Base-by-base conservation (phyloP, 2,797 vertebrate species). In the Enteromius fasciolatus region DNA sequence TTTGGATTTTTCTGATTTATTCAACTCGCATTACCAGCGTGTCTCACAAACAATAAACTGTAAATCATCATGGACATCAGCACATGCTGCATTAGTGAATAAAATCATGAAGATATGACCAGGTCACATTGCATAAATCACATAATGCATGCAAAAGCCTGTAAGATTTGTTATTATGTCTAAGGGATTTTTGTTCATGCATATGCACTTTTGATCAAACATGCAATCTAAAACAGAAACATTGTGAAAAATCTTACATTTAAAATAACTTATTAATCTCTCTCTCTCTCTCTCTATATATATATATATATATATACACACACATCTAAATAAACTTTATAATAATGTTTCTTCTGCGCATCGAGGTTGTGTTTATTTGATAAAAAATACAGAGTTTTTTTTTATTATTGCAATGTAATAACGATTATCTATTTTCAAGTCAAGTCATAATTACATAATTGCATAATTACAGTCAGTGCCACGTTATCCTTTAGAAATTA, bases 1-100 rank as follows among this genome's bases (percentile, higher is more conserved):
- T 94, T 93, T 87, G 73, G 33, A 50, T 68, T 50, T 75, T 76
- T 54, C 78, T 50, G 18, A 23, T 44, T 87, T 33, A 36, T 83
- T 80, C 6, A 59, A 70, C 20, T 50, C 6, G 6, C 50, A 48
- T 36, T 11, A 4, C 3, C 23, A 18, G 5, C 20, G 54, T 61
- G 54, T 20, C 18, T 64, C 20, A 31, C 18, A 67, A 66, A 28
- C 20, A 67, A 3, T n/a, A 67, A 31, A 31, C 3, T 18, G 50
- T 31, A 20, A 72, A 72, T 72, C 17, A 72, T 17, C 25, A 72
- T 31, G 46, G 12, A 17, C 39, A 46, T 69, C 1, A 70, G 23
- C 36, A 44, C 20, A 8, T 69, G 67, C 14, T 1, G 28, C 28
- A 64, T 64, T 31, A 64, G 25, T 64, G 61, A 9, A 18, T 36